Percentiles rank a stretch among this genome's conserved stretches.
Evolutionary conservation across 2,888 invertebrate genomes (phyloP).

Genomic region (Chouioia cunea): DNA sequence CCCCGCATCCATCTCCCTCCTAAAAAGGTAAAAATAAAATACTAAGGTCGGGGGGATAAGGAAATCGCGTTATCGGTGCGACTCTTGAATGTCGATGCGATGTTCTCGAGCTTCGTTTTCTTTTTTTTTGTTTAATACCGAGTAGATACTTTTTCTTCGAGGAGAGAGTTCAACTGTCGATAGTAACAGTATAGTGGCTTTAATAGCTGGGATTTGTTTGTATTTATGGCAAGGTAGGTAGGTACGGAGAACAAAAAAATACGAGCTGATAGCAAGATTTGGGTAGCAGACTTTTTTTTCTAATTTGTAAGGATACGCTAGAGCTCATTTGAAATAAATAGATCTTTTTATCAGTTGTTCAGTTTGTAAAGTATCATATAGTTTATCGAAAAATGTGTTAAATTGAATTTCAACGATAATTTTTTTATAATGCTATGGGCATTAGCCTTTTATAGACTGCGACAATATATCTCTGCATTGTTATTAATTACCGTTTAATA

Average conservation of each 20-base stretch:
- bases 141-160: background rate
- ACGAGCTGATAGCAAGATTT: background rate
- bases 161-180: constrained; percentile 8
- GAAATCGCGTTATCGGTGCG: constrained; percentile 32
- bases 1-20: background rate
- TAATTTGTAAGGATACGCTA: too few relatives aligned
- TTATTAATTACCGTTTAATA: too few relatives aligned
- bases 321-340: too few relatives aligned
- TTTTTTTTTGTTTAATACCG: background rate
- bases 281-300: too few relatives aligned
- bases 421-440: too few relatives aligned
- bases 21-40: constrained; percentile 19
- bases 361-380: too few relatives aligned
- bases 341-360: too few relatives aligned
- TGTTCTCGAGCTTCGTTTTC: constrained; percentile 1
- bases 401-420: too few relatives aligned
- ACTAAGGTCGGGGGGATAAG: background rate
- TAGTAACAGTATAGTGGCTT: constrained; percentile 28
- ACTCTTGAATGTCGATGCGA: constrained; percentile 15
- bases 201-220: constrained; percentile 44
- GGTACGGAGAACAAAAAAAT: constrained; percentile 6
- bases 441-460: too few relatives aligned
- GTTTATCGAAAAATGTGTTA: too few relatives aligned
- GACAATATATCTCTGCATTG: too few relatives aligned
- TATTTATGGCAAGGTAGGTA: constrained; percentile 34